Evolutionary conservation across 2,888 invertebrate genomes (phyloP).

Genomic region (Chrysomela aeneicollis): DNA sequence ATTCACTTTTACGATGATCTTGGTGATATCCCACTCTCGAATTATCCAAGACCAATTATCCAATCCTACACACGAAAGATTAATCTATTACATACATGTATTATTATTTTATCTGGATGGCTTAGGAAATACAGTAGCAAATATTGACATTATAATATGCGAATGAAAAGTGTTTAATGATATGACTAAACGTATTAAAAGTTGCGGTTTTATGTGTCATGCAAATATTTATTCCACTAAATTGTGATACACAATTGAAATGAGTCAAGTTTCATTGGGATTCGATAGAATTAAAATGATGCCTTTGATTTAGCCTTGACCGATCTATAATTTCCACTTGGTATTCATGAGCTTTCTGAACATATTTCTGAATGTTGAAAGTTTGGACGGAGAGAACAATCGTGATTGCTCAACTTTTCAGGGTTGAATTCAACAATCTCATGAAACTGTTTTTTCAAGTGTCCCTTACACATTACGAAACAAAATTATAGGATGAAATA

Average conservation of each 20-base stretch:
- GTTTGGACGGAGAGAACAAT: too few relatives aligned
- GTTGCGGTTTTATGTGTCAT: slow-evolving; percentile 29
- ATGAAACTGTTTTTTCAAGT: too few relatives aligned
- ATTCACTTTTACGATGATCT: background rate
- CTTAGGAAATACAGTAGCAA: slow-evolving; percentile 21
- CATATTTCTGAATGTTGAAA: too few relatives aligned
- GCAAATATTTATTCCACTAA: slow-evolving; percentile 28
- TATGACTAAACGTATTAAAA: slow-evolving; percentile 26
- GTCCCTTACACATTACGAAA: too few relatives aligned
- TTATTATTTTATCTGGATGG: slow-evolving; percentile 13
- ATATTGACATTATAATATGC: slow-evolving; percentile 17
- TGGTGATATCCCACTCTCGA: background rate
- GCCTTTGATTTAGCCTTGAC: background rate
- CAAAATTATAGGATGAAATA: too few relatives aligned
- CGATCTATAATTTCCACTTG: background rate
- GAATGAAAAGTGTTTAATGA: slow-evolving; percentile 23
- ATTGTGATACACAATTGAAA: slow-evolving; percentile 23
- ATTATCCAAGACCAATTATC: background rate
- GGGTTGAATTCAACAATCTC: too few relatives aligned
- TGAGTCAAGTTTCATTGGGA: slow-evolving; percentile 19
- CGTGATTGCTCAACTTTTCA: too few relatives aligned
- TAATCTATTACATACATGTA: background rate
- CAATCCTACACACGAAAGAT: background rate
- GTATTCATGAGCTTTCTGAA: background rate
- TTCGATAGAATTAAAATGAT: slow-evolving; percentile 1